Evolutionary conservation across 2,113 vertebrate species (phyloP).

Genomic region (Oncorhynchus gorbuscha): DNA sequence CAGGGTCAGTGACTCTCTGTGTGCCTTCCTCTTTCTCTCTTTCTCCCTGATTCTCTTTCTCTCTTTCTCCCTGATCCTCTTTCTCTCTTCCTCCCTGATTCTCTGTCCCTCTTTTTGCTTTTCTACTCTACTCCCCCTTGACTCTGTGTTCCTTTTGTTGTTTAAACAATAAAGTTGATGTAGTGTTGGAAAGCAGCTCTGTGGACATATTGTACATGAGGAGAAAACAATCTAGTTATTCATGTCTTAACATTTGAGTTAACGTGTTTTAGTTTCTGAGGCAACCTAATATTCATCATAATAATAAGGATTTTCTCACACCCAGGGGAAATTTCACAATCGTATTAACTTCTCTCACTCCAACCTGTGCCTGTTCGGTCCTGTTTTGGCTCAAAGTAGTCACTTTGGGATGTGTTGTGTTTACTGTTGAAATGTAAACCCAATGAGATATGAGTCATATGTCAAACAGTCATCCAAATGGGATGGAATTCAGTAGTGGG

Average conservation of each 20-base stretch:
- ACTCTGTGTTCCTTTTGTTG: background rate
- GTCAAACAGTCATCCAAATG: background rate
- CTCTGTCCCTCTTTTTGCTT: background rate
- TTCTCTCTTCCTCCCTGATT: background rate
- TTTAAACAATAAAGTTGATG: too few species aligned
- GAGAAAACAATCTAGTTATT: too few species aligned
- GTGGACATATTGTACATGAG: too few species aligned
- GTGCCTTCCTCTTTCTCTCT: background rate
- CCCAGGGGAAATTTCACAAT: too few species aligned
- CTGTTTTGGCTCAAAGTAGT: constrained; percentile 10
- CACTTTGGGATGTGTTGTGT: constrained; percentile 17
- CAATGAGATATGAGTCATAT: constrained; percentile 15
- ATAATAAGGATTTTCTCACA: too few species aligned
- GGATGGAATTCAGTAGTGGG: background rate
- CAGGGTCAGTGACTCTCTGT: constrained; percentile 64
- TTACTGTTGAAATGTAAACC: constrained; percentile 10
- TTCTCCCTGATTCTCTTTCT: background rate
- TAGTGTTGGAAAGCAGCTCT: too few species aligned
- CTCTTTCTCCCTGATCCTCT: background rate
- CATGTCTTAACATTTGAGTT: too few species aligned
- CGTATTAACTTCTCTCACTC: background rate
- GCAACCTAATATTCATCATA: too few species aligned
- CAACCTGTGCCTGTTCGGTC: background rate
- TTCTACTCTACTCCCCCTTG: background rate
- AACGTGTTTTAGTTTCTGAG: too few species aligned